Conservation (phyloP, 2,797 vertebrate genomes). For the Microtus californicus region DNA sequence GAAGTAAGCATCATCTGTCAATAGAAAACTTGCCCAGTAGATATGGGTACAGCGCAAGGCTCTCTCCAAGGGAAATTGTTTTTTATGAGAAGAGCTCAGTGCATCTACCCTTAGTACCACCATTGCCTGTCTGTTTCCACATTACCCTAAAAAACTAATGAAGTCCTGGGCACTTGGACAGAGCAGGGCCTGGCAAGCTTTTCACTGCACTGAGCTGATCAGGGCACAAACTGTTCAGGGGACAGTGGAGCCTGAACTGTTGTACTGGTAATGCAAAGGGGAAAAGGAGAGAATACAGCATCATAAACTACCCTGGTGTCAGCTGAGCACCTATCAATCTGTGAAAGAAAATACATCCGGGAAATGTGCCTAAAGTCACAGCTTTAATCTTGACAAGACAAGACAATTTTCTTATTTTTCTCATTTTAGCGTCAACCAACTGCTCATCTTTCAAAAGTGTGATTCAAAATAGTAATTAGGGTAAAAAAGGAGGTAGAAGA, state of each 20-base stretch:
- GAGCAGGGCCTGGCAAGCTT: conserved; percentile 8
- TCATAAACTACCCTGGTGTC: neutral
- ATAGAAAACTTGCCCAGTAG: conserved; percentile 51
- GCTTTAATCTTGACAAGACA: conserved; percentile 3
- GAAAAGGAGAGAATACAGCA: neutral
- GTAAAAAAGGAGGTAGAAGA: neutral
- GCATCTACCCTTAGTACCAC: neutral
- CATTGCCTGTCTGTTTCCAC: conserved; percentile 37
- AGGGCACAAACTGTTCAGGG: neutral
- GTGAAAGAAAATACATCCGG: neutral
- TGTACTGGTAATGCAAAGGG: neutral
- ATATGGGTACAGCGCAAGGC: conserved; percentile 42
- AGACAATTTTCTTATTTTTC: neutral
- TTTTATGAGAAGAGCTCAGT: conserved; percentile 62
- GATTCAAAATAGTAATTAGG: conserved; percentile 27
- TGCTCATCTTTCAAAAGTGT: neutral
- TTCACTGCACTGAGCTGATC: neutral
- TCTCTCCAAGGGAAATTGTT: conserved; percentile 60
- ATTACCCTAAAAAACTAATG: conserved; percentile 24
- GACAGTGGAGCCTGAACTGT: neutral
- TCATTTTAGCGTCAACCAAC: neutral
- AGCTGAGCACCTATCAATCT: neutral
- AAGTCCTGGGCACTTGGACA: conserved; percentile 45
- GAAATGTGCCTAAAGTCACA: conserved; percentile 5
- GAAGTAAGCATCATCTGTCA: conserved; percentile 68